A percentile compares a stretch with the other conserved stretches of the same genome.
phyloP scores from a whole-genome alignment of 2,888 invertebrate species.

The Leptinotarsa haldemani region DNA sequence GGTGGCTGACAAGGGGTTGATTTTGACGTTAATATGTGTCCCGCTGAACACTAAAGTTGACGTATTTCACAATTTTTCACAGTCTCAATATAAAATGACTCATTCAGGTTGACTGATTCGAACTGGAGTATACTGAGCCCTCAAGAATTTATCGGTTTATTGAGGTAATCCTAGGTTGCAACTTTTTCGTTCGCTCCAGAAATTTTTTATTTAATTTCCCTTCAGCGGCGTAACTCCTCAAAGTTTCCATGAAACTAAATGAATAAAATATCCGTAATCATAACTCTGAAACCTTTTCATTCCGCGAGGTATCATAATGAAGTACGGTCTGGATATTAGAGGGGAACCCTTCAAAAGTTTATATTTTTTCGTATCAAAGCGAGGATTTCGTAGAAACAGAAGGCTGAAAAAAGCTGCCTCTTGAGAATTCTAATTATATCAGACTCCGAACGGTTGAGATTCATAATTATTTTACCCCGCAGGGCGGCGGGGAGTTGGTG shows the following conservation, averaged over 20 bases:
- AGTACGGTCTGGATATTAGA: constrained; percentile 3
- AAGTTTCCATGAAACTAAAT: background rate
- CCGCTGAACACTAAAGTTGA: no score
- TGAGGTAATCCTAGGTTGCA: background rate
- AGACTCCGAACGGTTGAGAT: constrained; percentile 3
- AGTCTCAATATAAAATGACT: no score
- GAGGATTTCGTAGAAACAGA: constrained; percentile 5
- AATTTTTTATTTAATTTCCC: background rate
- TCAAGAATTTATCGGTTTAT: background rate
- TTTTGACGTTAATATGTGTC: no score
- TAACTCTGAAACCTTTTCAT: constrained; percentile 2
- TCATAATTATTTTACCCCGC: constrained; percentile 10
- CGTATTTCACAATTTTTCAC: no score
- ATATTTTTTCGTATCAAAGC: constrained; percentile 8
- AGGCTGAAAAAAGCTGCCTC: constrained; percentile 10
- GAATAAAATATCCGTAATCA: constrained; percentile 9
- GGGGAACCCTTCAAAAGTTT: constrained; percentile 4
- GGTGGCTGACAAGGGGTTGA: no score
- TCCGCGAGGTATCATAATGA: constrained; percentile 11
- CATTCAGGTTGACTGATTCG: no score
- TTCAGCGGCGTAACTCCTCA: background rate
- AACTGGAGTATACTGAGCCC: no score
- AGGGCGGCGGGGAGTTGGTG: background rate
- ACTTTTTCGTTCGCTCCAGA: background rate
- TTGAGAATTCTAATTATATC: constrained; percentile 10